Percentiles rank a stretch among this genome's conserved stretches.
Conservation (phyloP, 1,140 invertebrate species). For the Lepeophtheirus salmonis region DNA sequence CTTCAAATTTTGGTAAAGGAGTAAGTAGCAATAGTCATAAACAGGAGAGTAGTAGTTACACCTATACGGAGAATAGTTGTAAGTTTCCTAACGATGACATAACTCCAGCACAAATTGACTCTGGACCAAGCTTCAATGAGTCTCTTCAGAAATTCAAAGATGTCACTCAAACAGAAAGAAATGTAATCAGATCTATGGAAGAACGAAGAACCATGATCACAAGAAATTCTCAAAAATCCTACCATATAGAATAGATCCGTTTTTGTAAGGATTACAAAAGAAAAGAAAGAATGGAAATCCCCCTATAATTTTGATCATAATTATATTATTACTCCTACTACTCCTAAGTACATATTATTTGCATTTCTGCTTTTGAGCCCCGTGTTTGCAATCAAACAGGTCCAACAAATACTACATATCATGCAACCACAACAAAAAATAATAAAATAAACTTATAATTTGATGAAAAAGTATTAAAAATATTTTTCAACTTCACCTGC, state of each 20-base stretch:
- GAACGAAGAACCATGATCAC: constrained; percentile 17
- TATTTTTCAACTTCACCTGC: no score
- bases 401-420: no score
- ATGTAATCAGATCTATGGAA: constrained; percentile 5
- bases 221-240: constrained; percentile 16
- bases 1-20: not conserved
- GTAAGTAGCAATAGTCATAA: no score
- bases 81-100: not conserved
- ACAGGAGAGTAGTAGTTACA: not conserved
- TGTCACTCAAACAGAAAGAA: not conserved
- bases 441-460: no score
- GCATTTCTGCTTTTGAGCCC: not conserved
- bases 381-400: no score
- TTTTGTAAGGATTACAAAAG: no score
- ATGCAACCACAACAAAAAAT: no score
- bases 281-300: no score
- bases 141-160: constrained; percentile 15
- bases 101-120: not conserved
- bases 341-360: not conserved
- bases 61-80: not conserved
- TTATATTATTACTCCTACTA: not conserved
- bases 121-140: constrained; percentile 17
- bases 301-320: no score
- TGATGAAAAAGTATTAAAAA: no score
- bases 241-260: constrained; percentile 13